Conservation (phyloP, 1,140 invertebrate genomes). For the Oryzaephilus surinamensis region DNA sequence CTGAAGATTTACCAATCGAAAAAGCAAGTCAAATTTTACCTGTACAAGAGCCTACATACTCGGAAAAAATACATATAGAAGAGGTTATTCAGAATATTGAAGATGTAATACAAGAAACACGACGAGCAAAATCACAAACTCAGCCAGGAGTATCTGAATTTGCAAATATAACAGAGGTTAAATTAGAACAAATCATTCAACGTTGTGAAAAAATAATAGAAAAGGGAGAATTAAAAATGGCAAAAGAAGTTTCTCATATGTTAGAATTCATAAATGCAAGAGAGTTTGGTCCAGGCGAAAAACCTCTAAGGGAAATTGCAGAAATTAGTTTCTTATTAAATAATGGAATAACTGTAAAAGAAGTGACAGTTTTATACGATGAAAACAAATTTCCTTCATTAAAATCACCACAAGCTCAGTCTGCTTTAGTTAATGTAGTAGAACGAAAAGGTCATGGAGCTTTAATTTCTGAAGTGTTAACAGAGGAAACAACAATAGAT, state of each 20-base stretch:
- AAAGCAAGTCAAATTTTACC: constrained; percentile 42
- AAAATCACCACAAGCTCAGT: constrained; percentile 64
- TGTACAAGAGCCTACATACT: constrained; percentile 45
- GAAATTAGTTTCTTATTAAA: constrained; percentile 66
- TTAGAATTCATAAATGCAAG: constrained; percentile 60
- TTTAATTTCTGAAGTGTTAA: constrained; percentile 66
- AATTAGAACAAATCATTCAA: constrained; percentile 43
- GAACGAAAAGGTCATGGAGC: constrained; percentile 69
- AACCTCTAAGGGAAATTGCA: constrained; percentile 65
- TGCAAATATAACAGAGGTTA: constrained; percentile 37
- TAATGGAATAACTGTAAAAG: constrained; percentile 60
- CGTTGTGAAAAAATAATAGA: constrained; percentile 46
- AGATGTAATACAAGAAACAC: constrained; percentile 34
- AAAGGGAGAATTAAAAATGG: constrained; percentile 48
- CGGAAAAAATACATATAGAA: constrained; percentile 45
- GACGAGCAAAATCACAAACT: constrained; percentile 29
- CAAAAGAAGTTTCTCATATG: constrained; percentile 61
- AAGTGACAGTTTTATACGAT: constrained; percentile 67
- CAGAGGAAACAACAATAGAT: constrained; percentile 63
- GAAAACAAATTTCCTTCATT: constrained; percentile 68
- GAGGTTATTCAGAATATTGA: constrained; percentile 43
- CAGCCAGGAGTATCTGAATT: constrained; percentile 37
- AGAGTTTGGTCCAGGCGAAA: constrained; percentile 69
- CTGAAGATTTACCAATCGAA: constrained; percentile 38
- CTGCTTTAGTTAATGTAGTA: constrained; percentile 68